Conservation (phyloP, 2,888 invertebrate genomes). For the Caenorhabditis angaria region DNA sequence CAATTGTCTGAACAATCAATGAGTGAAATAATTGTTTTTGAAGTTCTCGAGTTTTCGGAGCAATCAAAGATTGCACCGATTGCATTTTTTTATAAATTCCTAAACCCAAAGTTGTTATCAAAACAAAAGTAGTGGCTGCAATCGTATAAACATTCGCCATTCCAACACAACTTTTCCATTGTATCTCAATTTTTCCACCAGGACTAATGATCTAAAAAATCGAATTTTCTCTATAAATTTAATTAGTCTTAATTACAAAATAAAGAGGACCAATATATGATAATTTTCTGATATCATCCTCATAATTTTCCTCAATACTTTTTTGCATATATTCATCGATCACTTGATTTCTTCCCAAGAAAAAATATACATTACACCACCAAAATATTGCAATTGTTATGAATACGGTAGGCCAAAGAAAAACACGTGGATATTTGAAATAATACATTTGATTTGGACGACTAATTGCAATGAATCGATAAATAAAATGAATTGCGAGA, state of each 20-base stretch:
- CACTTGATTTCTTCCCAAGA: conserved; percentile 16
- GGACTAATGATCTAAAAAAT: not conserved
- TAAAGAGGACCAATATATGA: too few relatives aligned
- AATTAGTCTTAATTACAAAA: too few relatives aligned
- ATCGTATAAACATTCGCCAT: conserved; percentile 31
- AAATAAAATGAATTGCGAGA: conserved; percentile 32
- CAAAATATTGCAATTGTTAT: conserved; percentile 20
- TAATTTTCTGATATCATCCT: conserved; percentile 21
- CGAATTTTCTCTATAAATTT: too few relatives aligned
- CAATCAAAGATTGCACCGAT: conserved; percentile 5
- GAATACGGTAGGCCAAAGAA: conserved; percentile 24
- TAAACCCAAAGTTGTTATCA: conserved; percentile 22
- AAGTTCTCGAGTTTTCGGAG: conserved; percentile 15
- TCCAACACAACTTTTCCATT: conserved; percentile 30
- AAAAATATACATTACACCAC: conserved; percentile 33
- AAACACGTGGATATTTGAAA: conserved; percentile 7
- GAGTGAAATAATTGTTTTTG: conserved; percentile 30
- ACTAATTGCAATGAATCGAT: conserved; percentile 22
- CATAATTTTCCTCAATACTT: conserved; percentile 25
- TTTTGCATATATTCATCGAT: conserved; percentile 22
- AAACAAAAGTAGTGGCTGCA: conserved; percentile 23
- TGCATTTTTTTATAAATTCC: conserved; percentile 25
- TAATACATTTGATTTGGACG: conserved; percentile 16
- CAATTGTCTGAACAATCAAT: conserved; percentile 22
- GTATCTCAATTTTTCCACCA: conserved; percentile 11